phyloP scores from a whole-genome alignment of 2,113 vertebrate species.

The Stigmatopora nigra region DNA sequence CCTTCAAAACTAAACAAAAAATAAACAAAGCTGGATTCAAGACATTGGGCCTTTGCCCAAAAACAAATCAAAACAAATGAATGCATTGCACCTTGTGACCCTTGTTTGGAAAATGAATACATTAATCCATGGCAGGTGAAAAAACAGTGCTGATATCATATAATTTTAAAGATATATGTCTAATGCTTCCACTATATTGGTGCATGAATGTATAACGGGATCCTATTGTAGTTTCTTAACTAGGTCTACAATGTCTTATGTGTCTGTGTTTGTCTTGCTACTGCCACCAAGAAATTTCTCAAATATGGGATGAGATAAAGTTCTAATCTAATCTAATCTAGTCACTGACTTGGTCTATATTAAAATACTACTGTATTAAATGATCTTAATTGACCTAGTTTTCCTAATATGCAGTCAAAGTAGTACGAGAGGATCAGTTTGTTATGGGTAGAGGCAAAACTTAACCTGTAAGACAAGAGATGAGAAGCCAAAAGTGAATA shows the following conservation, averaged over 20 bases:
- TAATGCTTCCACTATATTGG: too few species aligned
- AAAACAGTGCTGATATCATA: constrained; percentile 22
- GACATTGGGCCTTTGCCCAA: constrained; percentile 73
- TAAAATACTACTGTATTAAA: too few species aligned
- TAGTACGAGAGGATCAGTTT: constrained; percentile 16
- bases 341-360: too few species aligned
- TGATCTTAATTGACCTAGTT: background rate
- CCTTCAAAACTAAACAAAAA: constrained; percentile 75
- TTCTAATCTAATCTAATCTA: too few species aligned
- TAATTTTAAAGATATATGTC: constrained; percentile 12
- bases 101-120: background rate
- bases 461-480: constrained; percentile 30
- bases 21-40: constrained; percentile 78
- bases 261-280: too few species aligned
- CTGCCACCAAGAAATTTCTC: too few species aligned
- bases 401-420: constrained; percentile 14
- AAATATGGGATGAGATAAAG: too few species aligned
- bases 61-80: constrained; percentile 71
- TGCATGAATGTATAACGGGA: too few species aligned
- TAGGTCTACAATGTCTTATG: too few species aligned
- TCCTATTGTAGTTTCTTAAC: too few species aligned
- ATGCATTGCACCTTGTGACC: constrained; percentile 1
- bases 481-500: constrained; percentile 49
- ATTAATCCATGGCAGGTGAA: constrained; percentile 37
- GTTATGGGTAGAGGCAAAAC: constrained; percentile 22